Evolutionary conservation across 2,888 invertebrate species (phyloP), one percentile per base, ranked within the genome.

Genomic region (Nomada ferruginata): DNA sequence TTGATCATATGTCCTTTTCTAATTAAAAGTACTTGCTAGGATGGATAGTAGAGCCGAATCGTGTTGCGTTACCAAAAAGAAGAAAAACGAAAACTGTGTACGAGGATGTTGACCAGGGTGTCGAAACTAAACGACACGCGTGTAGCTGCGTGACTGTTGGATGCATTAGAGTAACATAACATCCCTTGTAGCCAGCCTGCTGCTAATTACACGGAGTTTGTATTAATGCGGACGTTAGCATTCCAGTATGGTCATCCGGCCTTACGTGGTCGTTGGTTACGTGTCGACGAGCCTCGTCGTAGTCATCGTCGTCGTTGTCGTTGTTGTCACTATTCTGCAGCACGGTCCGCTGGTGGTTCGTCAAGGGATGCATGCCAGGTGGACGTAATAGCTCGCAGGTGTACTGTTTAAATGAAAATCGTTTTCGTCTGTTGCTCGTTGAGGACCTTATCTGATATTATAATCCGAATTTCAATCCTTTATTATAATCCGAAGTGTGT

Each of bases 151-250:
- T 81, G 85, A 80, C 83, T 66, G 77, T 76, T 52, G 79, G 69
- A 55, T 79, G 66, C 87, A 87, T 87, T 87, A 87, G 87, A 87
- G 83, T 82, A 87, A 87, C 79, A 73, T 65, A 87, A 87, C 79
- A 73, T 65, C 60, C 63, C 50, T 36, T 79, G 66, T 61, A 76
- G 53, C 76, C 83, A 79, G 81, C 76, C 87, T 85, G 89, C 83
- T 83, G 83, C 91, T 91, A 91, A 91, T 91, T 91, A 91, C 89
- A 70, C 78, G 77, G 88, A 89, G 90, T 91, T 91, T 91, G 90
- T 91, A 91, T 91, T 91, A 91, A 91, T 91, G 89, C 86, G 91
- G 86, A 86, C 90, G 89, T 91, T 91, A 90, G 91, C 91, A 91
- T 91, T 91, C 91, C 90, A 85, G 76, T 80, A 82, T 80, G 80